Evolutionary conservation across 2,888 invertebrate species (phyloP), one percentile per base, ranked within the genome.

Genomic region (Rhagophthalmus giganteus): DNA sequence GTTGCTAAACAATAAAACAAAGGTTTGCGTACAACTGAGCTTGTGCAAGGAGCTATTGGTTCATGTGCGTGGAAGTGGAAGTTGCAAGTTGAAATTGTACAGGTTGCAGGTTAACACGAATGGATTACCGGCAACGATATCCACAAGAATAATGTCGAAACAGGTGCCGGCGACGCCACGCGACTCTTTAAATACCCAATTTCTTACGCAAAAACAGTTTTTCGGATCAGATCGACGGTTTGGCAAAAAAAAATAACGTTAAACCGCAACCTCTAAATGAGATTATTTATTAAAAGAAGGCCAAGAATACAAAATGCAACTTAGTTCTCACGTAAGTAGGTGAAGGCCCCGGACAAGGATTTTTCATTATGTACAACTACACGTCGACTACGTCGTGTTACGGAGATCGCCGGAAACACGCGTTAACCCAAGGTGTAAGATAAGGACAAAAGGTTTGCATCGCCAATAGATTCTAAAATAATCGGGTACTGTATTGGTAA

Each of bases 251-350:
- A n/a, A n/a, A n/a, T n/a, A n/a, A n/a, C n/a, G n/a, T n/a, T n/a
- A 27, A 53, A 42, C 42, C 41, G 37, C 44, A 52, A 42, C 53
- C 48, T 47, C 44, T 38, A 54, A 44, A 41, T 42, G 14, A 32
- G 32, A 54, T 33, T 38, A 26, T 49, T 49, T 44, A 49, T 49
- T 44, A 39, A 70, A 72, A 71, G 71, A 72, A 73, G 72, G 72
- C 71, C 70, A 71, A 70, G 71, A 69, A 69, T 72, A 70, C 67
- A 62, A 69, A 71, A 71, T 70, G 71, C 70, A 70, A 68, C 65
- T 69, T 66, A 61, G 69, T 73, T 71, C 72, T 64, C 69, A 69
- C 67, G 69, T 69, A 74, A 73, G 69, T 74, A 64, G 74, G 74
- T 74, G 72, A 74, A 74, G 74, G 74, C 72, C 55, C 67, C 61